phyloP scores from a whole-genome alignment of 2,797 vertebrate species.

The Sparus aurata region DNA sequence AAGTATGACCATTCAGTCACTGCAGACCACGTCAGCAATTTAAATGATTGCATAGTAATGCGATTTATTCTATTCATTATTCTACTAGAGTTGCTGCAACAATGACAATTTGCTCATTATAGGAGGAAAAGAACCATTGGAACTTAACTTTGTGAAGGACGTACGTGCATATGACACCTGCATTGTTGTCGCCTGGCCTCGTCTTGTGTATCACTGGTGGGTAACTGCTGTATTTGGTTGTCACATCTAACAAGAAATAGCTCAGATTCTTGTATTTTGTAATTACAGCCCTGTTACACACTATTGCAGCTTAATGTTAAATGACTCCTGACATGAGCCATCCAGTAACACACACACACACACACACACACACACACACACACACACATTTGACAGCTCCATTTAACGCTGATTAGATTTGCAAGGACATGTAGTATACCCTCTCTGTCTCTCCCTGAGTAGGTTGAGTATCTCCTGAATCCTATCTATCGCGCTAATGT shows the following conservation, averaged over 20 bases:
- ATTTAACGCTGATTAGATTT: slow-evolving; percentile 89
- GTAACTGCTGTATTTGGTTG: slow-evolving; percentile 68
- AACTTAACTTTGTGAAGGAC: slow-evolving; percentile 62
- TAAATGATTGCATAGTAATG: slow-evolving; percentile 12
- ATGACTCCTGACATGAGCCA: slow-evolving; percentile 78
- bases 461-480: slow-evolving; percentile 83
- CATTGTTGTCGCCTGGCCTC: slow-evolving; percentile 36
- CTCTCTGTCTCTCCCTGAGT: slow-evolving; percentile 75
- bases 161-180: slow-evolving; percentile 14
- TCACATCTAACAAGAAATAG: slow-evolving; percentile 54
- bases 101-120: slow-evolving; percentile 13
- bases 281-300: slow-evolving; percentile 75
- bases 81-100: slow-evolving; percentile 4
- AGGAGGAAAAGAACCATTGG: neutral
- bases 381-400: slow-evolving; percentile 78
- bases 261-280: slow-evolving; percentile 73
- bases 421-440: slow-evolving; percentile 85
- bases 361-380: slow-evolving; percentile 46
- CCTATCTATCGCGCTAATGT: slow-evolving; percentile 82
- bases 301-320: slow-evolving; percentile 75
- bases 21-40: slow-evolving; percentile 41
- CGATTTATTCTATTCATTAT: slow-evolving; percentile 37
- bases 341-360: slow-evolving; percentile 52
- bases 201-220: slow-evolving; percentile 55
- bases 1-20: slow-evolving; percentile 26